Evolutionary conservation across 2,113 vertebrate species (phyloP).

Genomic region (Danionella cerebrum): DNA sequence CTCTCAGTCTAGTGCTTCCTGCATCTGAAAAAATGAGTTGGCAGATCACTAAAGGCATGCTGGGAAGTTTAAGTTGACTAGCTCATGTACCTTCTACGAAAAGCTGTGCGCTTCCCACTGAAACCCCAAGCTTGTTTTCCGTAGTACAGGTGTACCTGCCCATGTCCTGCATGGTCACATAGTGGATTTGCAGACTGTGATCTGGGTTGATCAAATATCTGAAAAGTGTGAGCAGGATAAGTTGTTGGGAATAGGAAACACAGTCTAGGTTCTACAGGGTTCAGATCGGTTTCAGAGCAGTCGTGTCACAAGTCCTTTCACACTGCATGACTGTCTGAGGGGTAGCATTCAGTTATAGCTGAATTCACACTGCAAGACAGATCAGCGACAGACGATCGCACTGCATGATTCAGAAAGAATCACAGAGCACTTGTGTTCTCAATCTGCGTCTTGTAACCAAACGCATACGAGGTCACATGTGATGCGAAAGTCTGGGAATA

Average conservation of each 20-base stretch:
- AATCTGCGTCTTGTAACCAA: too few relatives aligned
- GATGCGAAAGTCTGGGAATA: too few relatives aligned
- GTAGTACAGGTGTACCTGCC: constrained; percentile 76
- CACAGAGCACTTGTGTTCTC: too few relatives aligned
- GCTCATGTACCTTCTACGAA: constrained; percentile 63
- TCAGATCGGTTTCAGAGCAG: too few relatives aligned
- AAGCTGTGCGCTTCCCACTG: constrained; percentile 59
- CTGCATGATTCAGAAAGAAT: too few relatives aligned
- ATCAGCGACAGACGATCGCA: too few relatives aligned
- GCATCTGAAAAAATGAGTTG: constrained; percentile 47
- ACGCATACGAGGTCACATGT: too few relatives aligned
- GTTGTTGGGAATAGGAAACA: not conserved
- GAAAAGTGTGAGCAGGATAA: not conserved
- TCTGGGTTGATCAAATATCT: constrained; percentile 78
- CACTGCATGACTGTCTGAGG: too few relatives aligned
- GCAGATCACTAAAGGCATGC: not conserved
- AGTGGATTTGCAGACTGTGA: constrained; percentile 70
- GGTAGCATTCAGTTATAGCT: too few relatives aligned
- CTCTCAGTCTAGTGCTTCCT: constrained; percentile 44
- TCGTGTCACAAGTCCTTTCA: too few relatives aligned
- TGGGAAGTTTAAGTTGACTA: too few relatives aligned
- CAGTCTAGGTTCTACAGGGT: not conserved
- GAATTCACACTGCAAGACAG: too few relatives aligned
- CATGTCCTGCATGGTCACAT: constrained; percentile 62
- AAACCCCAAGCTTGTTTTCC: constrained; percentile 63